Conservation (phyloP, 2,797 vertebrate species). For the Gymnoscopelus braueri region DNA sequence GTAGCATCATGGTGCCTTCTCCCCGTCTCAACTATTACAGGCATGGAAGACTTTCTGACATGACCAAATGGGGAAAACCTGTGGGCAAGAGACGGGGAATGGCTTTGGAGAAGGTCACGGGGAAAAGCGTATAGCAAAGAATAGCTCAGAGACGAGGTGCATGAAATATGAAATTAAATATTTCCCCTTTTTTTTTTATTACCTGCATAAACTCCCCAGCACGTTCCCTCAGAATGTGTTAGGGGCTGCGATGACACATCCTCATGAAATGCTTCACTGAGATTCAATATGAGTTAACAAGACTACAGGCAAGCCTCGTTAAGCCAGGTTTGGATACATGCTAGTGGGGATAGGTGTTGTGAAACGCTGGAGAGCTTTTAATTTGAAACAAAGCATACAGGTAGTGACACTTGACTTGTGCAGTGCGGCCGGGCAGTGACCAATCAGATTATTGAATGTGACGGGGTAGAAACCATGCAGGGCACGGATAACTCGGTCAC, state of each 20-base stretch:
- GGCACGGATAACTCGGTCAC: no score
- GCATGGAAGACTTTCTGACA: conserved; percentile 5
- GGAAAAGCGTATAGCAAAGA: conserved; percentile 24
- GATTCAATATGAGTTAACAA: background rate
- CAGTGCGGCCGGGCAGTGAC: no score
- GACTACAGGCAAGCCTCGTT: no score
- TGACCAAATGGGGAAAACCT: conserved; percentile 57
- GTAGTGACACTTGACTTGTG: no score
- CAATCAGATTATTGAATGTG: no score
- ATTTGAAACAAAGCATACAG: no score
- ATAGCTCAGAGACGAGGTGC: conserved; percentile 39
- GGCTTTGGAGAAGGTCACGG: conserved; percentile 43
- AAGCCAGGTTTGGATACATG: no score
- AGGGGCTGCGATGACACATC: conserved; percentile 1
- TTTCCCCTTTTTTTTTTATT: conserved; percentile 31
- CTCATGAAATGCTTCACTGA: conserved; percentile 10
- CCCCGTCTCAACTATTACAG: background rate
- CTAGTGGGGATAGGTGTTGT: no score
- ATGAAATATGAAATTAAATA: conserved; percentile 61
- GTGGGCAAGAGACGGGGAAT: conserved; percentile 32
- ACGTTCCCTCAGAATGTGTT: conserved; percentile 14
- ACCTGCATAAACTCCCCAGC: background rate
- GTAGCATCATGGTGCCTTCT: conserved; percentile 55
- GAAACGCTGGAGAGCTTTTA: no score
- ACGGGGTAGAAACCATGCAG: no score